phyloP scores from a whole-genome alignment of 2,888 invertebrate species.

The Polydrusus pterygomalis region DNA sequence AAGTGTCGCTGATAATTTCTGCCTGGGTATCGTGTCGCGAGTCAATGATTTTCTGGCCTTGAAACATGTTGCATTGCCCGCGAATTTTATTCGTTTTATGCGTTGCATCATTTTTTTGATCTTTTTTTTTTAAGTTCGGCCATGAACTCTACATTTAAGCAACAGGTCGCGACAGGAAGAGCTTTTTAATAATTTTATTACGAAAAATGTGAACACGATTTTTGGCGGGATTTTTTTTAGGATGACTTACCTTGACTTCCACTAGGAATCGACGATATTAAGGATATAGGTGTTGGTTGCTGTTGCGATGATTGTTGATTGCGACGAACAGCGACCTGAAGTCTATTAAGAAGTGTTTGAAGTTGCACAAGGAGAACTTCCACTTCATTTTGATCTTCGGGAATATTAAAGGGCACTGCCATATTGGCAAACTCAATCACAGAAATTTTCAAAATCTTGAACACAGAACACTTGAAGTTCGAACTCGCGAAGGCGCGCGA shows the following conservation, averaged over 20 bases:
- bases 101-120: conserved; percentile 35
- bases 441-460: conserved; percentile 33
- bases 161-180: conserved; percentile 25
- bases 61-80: conserved; percentile 46
- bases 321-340: conserved; percentile 59
- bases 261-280: conserved; percentile 28
- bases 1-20: conserved; percentile 49
- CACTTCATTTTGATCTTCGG: conserved; percentile 67
- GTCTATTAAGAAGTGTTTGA: conserved; percentile 60
- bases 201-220: conserved; percentile 2
- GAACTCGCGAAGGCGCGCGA: conserved; percentile 51
- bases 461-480: conserved; percentile 47
- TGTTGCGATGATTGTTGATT: conserved; percentile 45
- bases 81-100: conserved; percentile 28
- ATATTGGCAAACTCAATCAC: conserved; percentile 59
- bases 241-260: conserved; percentile 50
- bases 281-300: conserved; percentile 23
- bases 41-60: conserved; percentile 54
- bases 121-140: conserved; percentile 8
- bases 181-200: conserved; percentile 23
- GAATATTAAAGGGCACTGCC: conserved; percentile 70
- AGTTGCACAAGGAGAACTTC: conserved; percentile 64
- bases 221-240: conserved; percentile 15
- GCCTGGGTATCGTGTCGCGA: conserved; percentile 44
- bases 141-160: conserved; percentile 9